Base-by-base conservation (phyloP, 2,888 invertebrate species). In the Escarpia spicata region DNA sequence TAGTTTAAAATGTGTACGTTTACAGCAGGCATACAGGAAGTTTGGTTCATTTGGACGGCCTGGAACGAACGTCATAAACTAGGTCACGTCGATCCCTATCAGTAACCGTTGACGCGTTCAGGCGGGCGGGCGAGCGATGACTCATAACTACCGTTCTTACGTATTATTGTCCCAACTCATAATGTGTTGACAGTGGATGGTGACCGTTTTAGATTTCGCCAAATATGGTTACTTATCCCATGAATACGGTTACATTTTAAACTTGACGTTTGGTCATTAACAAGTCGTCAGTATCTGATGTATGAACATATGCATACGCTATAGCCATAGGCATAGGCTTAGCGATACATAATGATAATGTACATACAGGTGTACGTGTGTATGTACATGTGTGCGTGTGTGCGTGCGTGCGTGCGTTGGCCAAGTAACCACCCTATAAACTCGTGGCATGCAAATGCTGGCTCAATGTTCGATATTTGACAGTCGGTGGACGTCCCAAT, bases 11-110 rank as follows among this genome's bases (percentile, higher is more conserved):
- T 75, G 26, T n/a, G 75, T 75, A 19, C 19, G 75, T 75, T 75
- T 75, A 75, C 75, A 26, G 26, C n/a, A 6, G 75, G 4, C 6
- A 26, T 26, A 75, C 75, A 26, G 75, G n/a, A 75, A 75, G 75
- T 75, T 75, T 75, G 26, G 75, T 75, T 75, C 75, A 75, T n/a
- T 75, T 75, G 75, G 75, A 75, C 26, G 75, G 75, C 75, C 75
- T 75, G 75, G 75, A 6, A 75, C 26, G n/a, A 75, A 75, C 75
- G 75, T 75, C 75, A 75, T 2, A 26, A 75, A 75, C 26, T 75
- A 75, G 75, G 75, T 75, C 75, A 75, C 4, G 75, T 52, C 52
- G 52, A 15, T 9, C 52, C 52, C 0, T 9, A 75, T 75, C 75
- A 75, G 26, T 75, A 26, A 6, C 75, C 75, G 75, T n/a, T 75